phyloP scores from a whole-genome alignment of 1,140 invertebrate species.

The Kradibia gibbosae region DNA sequence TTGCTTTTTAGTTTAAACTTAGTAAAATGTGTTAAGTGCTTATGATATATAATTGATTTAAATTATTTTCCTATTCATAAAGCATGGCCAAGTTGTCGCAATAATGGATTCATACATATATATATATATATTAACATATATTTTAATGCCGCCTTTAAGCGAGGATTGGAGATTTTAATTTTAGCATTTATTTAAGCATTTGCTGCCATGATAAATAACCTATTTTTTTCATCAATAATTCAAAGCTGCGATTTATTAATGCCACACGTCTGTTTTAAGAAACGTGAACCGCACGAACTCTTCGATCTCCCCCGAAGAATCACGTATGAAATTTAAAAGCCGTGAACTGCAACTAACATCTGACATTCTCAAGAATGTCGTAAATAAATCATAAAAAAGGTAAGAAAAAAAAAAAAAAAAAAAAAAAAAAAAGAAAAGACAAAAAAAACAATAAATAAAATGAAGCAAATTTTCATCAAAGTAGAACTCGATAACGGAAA shows the following conservation, averaged over 20 bases:
- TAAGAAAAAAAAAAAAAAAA: background rate
- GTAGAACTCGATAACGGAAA: background rate
- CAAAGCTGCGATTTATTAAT: background rate
- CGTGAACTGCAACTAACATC: too few species aligned
- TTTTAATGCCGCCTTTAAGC: background rate
- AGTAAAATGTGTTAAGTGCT: background rate
- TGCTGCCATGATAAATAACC: too few species aligned
- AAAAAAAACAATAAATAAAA: background rate
- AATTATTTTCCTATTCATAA: conserved; percentile 1
- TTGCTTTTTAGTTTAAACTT: background rate
- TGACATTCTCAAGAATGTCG: background rate
- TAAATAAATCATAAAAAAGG: background rate
- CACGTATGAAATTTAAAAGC: background rate
- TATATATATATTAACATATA: too few species aligned
- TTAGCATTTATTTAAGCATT: too few species aligned
- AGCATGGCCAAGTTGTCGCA: background rate
- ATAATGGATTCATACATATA: too few species aligned
- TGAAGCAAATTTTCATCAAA: background rate
- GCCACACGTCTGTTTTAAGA: background rate
- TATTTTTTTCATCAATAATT: too few species aligned
- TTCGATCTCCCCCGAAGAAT: background rate
- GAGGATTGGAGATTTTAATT: background rate
- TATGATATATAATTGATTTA: background rate
- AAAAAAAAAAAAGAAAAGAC: too few species aligned
- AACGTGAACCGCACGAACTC: background rate